A percentile compares a stretch with the other conserved stretches of the same genome.
Evolutionary conservation across 2,113 vertebrate species (phyloP).

Genomic region (Hemiscyllium ocellatum): DNA sequence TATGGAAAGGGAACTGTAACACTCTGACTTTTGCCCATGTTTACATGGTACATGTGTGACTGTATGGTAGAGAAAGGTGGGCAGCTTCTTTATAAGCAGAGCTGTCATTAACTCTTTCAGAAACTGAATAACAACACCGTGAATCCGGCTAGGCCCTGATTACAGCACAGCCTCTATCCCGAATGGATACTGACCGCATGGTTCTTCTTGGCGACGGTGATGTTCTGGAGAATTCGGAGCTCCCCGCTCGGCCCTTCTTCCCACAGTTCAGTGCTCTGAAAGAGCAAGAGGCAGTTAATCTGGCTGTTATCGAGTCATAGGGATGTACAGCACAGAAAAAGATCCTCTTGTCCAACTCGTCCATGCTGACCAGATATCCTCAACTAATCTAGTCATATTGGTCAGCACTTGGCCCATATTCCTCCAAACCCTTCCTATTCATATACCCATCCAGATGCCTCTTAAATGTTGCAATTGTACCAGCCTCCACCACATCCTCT

Average conservation of each 20-base stretch:
- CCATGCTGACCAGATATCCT: no score
- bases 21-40: not conserved
- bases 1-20: not conserved
- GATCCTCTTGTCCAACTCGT: no score
- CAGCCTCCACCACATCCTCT: no score
- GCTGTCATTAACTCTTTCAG: not conserved
- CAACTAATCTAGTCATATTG: no score
- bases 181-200: slow-evolving; percentile 67
- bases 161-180: not conserved
- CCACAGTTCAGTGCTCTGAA: slow-evolving; percentile 72
- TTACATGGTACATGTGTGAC: not conserved
- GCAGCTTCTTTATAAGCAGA: not conserved
- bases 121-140: not conserved
- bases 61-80: not conserved
- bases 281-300: not conserved
- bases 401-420: no score
- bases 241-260: slow-evolving; percentile 66
- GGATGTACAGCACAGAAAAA: no score
- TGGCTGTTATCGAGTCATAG: no score
- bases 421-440: no score
- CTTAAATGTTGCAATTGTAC: no score
- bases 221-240: slow-evolving; percentile 69
- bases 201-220: slow-evolving; percentile 70
- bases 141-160: not conserved
- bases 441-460: no score